These are phyloP conservation scores for Mythimna albipuncta DNA, from an alignment of 2,888 invertebrate species.

Conservation along the genomic window DNA sequence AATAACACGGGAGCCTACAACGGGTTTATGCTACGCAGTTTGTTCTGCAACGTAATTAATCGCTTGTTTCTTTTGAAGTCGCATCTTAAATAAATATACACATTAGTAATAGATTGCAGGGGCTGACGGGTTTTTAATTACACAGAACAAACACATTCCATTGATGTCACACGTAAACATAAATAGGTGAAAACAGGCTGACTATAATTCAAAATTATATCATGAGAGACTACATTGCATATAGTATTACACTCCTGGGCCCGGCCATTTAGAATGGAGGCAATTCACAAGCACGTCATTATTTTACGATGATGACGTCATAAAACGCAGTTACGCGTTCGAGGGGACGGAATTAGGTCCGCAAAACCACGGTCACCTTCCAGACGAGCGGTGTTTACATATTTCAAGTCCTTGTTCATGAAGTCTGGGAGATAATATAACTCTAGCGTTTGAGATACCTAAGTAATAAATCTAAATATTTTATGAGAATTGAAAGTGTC, in stretches of 20 bases:
- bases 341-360: conserved; percentile 71
- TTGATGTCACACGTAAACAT: not conserved
- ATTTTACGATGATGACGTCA: conserved; percentile 78
- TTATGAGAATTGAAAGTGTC: too few relatives aligned
- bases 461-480: too few relatives aligned
- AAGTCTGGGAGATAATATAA: not conserved
- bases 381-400: conserved; percentile 42
- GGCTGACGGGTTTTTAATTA: conserved; percentile 42
- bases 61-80: conserved; percentile 58
- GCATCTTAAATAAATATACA: conserved; percentile 47
- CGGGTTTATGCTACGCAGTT: conserved; percentile 54
- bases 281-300: conserved; percentile 78
- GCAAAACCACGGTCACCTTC: conserved; percentile 58
- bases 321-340: conserved; percentile 75
- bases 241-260: conserved; percentile 39
- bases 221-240: conserved; percentile 24
- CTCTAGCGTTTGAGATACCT: not conserved
- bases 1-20: conserved; percentile 57
- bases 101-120: conserved; percentile 22
- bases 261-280: conserved; percentile 71
- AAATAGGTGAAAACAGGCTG: conserved; percentile 7
- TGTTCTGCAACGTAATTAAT: conserved; percentile 60
- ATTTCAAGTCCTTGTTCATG: conserved; percentile 26
- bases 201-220: conserved; percentile 38
- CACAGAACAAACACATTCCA: conserved; percentile 2